A percentile compares a stretch with the other conserved stretches of the same genome.
These are phyloP conservation scores for Noctua janthina DNA, from an alignment of 2,888 invertebrate species.

Conservation along the genomic window DNA sequence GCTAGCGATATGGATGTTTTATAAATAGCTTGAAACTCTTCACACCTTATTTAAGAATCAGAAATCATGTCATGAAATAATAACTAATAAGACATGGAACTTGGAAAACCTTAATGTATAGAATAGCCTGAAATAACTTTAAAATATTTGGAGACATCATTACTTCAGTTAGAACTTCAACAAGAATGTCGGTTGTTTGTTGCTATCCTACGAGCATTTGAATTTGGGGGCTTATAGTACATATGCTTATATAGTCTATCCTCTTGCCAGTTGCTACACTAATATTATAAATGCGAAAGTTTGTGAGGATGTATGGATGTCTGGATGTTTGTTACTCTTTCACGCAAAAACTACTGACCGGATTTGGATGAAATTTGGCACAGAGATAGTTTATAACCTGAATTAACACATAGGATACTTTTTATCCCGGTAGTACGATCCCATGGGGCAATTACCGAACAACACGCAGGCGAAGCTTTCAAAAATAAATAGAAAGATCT, in stretches of 20 bases:
- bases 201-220: background rate
- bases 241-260: background rate
- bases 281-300: too few species aligned
- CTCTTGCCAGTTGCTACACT: background rate
- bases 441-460: too few species aligned
- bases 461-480: too few species aligned
- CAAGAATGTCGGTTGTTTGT: slow-evolving; percentile 8
- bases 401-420: too few species aligned
- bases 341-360: too few species aligned
- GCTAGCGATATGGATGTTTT: slow-evolving; percentile 19
- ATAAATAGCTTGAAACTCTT: slow-evolving; percentile 4
- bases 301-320: too few species aligned
- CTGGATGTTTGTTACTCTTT: too few species aligned
- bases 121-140: background rate
- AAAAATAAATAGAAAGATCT: too few species aligned
- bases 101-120: background rate
- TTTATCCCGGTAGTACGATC: too few species aligned
- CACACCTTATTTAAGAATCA: slow-evolving; percentile 5
- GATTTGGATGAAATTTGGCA: too few species aligned
- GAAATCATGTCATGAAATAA: background rate
- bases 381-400: too few species aligned
- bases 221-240: too few species aligned
- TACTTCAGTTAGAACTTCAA: slow-evolving; percentile 7
- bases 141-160: slow-evolving; percentile 8
- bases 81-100: background rate